Evolutionary conservation across 2,888 invertebrate species (phyloP).

Genomic region (Periphyllus acericola): DNA sequence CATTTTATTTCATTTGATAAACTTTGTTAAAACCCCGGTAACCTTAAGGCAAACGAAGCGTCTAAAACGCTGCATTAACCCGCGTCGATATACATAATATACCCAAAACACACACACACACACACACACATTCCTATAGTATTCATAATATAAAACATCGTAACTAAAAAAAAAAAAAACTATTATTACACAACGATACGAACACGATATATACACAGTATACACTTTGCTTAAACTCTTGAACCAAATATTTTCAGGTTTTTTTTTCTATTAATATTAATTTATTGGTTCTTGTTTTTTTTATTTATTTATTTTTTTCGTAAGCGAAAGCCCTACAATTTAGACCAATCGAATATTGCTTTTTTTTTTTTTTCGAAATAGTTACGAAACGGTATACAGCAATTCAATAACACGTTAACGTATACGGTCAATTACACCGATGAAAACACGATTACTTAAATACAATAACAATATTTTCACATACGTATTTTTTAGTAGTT

Average conservation of each 20-base stretch:
- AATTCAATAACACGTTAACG: constrained; percentile 8
- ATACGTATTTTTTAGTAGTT: background rate
- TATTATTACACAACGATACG: background rate
- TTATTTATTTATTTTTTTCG: background rate
- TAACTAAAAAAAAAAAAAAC: too few species aligned
- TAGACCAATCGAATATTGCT: background rate
- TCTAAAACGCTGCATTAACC: background rate
- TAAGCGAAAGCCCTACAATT: background rate
- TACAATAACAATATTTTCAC: background rate
- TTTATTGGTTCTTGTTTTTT: background rate
- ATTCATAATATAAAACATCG: too few species aligned
- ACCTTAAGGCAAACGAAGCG: background rate
- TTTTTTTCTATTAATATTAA: constrained; percentile 4
- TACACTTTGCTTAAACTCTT: background rate
- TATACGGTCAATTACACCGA: background rate
- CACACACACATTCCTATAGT: too few species aligned
- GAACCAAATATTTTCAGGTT: background rate
- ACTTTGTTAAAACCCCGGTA: background rate
- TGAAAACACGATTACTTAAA: background rate
- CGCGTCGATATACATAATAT: background rate
- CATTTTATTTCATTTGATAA: background rate
- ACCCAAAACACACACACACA: too few species aligned
- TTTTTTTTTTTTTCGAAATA: background rate
- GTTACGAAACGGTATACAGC: constrained; percentile 5
- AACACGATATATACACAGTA: background rate